phyloP scores from a whole-genome alignment of 2,113 vertebrate genomes.

The Nyctibius bracteatus region DNA sequence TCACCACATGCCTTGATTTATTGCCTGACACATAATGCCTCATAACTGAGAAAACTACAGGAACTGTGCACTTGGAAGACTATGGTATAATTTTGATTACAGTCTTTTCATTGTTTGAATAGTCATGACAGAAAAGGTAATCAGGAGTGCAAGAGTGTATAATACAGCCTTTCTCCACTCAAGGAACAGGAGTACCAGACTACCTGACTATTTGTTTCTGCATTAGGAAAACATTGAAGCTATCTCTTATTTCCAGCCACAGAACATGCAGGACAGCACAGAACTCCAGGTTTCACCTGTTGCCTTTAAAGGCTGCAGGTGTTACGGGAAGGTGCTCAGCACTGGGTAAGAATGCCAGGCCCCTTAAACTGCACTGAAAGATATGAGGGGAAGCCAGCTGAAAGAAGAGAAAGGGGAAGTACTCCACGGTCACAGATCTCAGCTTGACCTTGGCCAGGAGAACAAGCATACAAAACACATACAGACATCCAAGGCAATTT shows the following conservation, averaged over 20 bases:
- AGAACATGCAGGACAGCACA: not conserved
- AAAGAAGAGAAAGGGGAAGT: not conserved
- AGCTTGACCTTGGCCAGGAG: not conserved
- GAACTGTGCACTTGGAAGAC: not conserved
- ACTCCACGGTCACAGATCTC: not conserved
- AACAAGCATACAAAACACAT: not conserved
- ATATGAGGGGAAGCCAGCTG: not conserved
- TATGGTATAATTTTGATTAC: not conserved
- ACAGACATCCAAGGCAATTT: not conserved
- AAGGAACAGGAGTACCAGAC: not conserved
- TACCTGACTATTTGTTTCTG: not conserved
- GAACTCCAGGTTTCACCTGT: not conserved
- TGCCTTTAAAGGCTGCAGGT: not conserved
- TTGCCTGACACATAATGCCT: not conserved
- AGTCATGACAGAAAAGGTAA: not conserved
- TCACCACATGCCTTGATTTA: not conserved
- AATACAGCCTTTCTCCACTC: not conserved
- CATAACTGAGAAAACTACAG: not conserved
- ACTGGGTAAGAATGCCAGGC: not conserved
- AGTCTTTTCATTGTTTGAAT: conserved; percentile 1
- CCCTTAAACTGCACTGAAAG: not conserved
- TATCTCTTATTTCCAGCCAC: not conserved
- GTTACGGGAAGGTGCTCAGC: not conserved
- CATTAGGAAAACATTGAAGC: not conserved
- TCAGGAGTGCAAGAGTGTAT: not conserved